Percentiles rank a stretch among this genome's conserved stretches.
phyloP scores from a whole-genome alignment of 2,888 invertebrate species.

The Alentia gelatinosa region DNA sequence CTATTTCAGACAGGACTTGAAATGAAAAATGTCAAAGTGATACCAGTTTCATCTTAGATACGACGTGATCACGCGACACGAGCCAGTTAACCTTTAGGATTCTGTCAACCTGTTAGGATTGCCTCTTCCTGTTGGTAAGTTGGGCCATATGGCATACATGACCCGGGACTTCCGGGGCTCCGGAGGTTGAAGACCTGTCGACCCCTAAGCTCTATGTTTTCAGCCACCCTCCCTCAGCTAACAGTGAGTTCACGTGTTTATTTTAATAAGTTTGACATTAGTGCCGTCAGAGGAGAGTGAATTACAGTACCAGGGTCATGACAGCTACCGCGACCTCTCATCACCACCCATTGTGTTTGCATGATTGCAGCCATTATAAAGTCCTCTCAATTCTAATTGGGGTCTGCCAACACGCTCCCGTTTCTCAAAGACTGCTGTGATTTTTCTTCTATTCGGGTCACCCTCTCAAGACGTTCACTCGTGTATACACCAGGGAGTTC shows the following conservation, averaged over 20 bases:
- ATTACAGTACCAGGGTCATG: too few relatives aligned
- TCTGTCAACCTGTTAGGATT: background rate
- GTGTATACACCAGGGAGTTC: too few relatives aligned
- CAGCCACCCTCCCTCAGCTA: background rate
- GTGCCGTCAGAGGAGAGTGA: background rate
- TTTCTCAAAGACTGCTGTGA: background rate
- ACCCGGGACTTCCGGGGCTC: too few relatives aligned
- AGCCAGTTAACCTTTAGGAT: background rate
- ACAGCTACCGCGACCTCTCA: background rate
- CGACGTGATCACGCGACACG: background rate
- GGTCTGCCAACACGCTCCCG: background rate
- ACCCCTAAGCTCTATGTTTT: background rate
- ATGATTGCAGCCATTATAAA: background rate
- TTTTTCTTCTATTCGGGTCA: too few relatives aligned
- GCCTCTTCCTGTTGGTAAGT: background rate
- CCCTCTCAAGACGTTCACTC: too few relatives aligned
- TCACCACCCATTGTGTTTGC: background rate
- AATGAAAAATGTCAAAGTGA: constrained; percentile 12
- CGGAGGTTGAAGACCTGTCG: background rate
- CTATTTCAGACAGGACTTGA: background rate
- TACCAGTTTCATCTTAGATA: background rate
- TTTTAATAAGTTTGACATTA: background rate
- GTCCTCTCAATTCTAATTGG: background rate
- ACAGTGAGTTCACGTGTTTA: background rate
- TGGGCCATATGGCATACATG: background rate